Conservation (phyloP, 2,888 invertebrate genomes). For the Odontothrips loti region DNA sequence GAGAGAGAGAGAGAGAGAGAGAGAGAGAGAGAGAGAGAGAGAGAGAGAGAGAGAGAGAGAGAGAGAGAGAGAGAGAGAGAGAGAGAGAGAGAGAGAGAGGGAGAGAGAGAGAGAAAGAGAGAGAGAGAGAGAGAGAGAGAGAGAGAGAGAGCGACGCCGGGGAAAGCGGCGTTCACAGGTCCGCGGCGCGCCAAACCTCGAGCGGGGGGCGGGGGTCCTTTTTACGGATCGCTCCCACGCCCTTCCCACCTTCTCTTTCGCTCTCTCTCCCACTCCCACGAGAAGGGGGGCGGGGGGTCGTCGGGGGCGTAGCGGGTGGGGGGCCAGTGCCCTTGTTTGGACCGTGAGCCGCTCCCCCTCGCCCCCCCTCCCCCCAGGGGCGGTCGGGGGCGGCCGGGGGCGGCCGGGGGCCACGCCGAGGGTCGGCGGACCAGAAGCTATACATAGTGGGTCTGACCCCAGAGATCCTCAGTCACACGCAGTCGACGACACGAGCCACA, state of each 20-base stretch:
- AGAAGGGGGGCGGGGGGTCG: not conserved
- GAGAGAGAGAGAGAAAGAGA: not conserved
- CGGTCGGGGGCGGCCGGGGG: not conserved
- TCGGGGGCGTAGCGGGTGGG: not conserved
- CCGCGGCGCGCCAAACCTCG: not conserved
- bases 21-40: too few species aligned
- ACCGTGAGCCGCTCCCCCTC: not conserved
- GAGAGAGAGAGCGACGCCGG: not conserved
- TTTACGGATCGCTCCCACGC: constrained; percentile 3
- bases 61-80: too few species aligned
- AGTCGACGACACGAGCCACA: not conserved
- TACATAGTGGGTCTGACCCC: constrained; percentile 18
- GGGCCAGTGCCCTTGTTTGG: constrained; percentile 5
- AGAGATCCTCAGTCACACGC: not conserved
- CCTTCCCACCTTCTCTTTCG: not conserved
- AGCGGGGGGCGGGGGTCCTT: not conserved
- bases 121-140: not conserved
- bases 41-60: too few species aligned
- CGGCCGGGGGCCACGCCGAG: not conserved
- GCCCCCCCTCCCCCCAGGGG: not conserved
- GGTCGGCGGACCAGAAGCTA: constrained; percentile 6
- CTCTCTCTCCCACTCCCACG: not conserved
- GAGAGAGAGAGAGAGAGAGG: too few species aligned
- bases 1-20: too few species aligned
- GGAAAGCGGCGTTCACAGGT: not conserved